These are phyloP conservation scores for Lottia scabra DNA, from an alignment of 2,888 invertebrate species.

Conservation along the genomic window DNA sequence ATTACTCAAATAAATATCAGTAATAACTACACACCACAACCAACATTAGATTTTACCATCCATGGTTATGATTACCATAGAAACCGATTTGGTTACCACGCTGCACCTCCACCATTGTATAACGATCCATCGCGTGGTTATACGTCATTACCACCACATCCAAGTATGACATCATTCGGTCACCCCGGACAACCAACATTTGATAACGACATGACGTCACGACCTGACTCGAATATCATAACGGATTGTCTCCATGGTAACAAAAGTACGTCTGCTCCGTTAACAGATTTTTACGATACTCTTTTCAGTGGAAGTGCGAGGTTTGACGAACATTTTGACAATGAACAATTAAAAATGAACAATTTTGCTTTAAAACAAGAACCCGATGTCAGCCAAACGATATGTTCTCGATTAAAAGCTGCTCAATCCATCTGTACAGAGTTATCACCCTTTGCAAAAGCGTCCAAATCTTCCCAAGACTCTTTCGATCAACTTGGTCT, in stretches of 20 bases:
- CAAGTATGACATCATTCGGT: not conserved
- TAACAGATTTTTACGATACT: not conserved
- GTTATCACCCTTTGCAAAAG: not conserved
- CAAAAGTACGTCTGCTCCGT: not conserved
- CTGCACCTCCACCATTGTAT: not conserved
- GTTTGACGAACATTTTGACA: conserved; percentile 4
- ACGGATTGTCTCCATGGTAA: not conserved
- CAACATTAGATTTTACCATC: conserved; percentile 26
- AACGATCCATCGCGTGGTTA: not conserved
- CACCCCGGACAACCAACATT: not conserved
- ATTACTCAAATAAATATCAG: conserved; percentile 41
- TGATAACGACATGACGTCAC: conserved; percentile 1
- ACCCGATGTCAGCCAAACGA: conserved; percentile 1
- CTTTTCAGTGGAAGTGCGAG: conserved; percentile 7
- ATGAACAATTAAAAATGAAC: conserved; percentile 12
- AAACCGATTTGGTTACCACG: conserved; percentile 3
- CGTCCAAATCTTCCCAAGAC: not conserved
- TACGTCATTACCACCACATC: not conserved
- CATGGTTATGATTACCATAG: conserved; percentile 13
- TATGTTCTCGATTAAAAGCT: not conserved
- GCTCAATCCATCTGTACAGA: not conserved
- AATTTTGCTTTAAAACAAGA: conserved; percentile 2
- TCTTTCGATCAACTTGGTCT: not conserved
- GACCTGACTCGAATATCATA: not conserved
- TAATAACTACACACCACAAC: conserved; percentile 26